Evolutionary conservation across 1,140 invertebrate genomes (phyloP), one percentile per base, ranked within the genome.

Genomic region (Drosophila aff.): DNA sequence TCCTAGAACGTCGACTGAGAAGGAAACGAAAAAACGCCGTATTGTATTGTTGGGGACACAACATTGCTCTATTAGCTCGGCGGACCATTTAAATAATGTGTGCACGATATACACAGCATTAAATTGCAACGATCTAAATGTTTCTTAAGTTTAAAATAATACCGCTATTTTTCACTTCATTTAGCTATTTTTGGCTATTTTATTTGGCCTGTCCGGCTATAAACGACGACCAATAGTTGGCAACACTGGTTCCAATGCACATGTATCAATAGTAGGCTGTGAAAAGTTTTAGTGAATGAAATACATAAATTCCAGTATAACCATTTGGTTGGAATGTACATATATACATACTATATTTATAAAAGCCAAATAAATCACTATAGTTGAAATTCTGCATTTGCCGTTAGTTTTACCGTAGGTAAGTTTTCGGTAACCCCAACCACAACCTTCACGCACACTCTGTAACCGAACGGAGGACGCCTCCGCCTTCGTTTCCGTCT

Each of bases 271-370:
- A 57, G 72, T 76, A 58, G 73, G 60, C 73, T 76, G 74, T 76
- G 71, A 76, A 59, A 59, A 76, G 60, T 76, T 76, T 76, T 46
- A 76, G 59, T 65, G 38, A 75, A 75, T 57, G 36, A n/a, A 18
- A n/a, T 18, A n/a, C 62, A 15, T 15, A 66, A 71, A 71, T 57
- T 76, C 38, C 68, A 69, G 33, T 63, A 43, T 10, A 57, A 50
- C 33, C 43, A 33, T 50, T 31, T 11, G 64, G 36, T 41, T 76
- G 40, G 67, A 71, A 53, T 23, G 28, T 68, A 55, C 16, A 31
- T 7, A 52, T 5, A 52, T 7, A 52, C 64, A 40, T 26, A 57
- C 21, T n/a, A 26, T 40, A 57, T n/a, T 57, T 36, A 31, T 46
- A 40, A 40, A 68, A 47, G 40, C 49, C 64, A 69, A 46, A 71